Percentiles rank a stretch among this genome's conserved stretches.
phyloP scores from a whole-genome alignment of 2,113 vertebrate genomes.

The Silurus asotus region DNA sequence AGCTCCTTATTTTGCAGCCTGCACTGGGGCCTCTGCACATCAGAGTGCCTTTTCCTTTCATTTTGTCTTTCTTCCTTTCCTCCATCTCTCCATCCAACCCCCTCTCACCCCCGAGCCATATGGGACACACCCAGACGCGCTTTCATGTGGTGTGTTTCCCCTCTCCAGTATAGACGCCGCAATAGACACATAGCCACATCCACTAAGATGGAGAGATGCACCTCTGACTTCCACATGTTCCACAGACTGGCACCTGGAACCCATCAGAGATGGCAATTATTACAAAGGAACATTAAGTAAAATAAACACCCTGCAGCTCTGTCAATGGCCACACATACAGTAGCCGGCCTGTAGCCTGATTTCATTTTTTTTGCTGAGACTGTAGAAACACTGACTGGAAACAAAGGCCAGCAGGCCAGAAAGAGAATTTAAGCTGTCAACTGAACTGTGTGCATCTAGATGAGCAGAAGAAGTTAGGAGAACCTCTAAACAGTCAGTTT shows the following conservation, averaged over 20 bases:
- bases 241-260: conserved; percentile 25
- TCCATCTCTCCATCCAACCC: conserved; percentile 23
- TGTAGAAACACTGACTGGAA: not conserved
- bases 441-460: not conserved
- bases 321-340: not conserved
- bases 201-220: conserved; percentile 9
- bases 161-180: conserved; percentile 23
- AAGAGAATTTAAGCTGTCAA: conserved; percentile 10
- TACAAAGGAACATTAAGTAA: conserved; percentile 9
- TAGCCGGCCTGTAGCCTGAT: not conserved
- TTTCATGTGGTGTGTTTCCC: conserved; percentile 47
- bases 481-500: not conserved
- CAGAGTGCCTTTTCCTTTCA: conserved; percentile 26
- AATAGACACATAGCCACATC: conserved; percentile 11
- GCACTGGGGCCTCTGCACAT: conserved; percentile 27
- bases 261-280: conserved; percentile 36
- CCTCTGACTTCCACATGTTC: conserved; percentile 37
- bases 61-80: conserved; percentile 34
- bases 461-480: not conserved
- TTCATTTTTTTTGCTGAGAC: not conserved
- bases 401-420: not conserved
- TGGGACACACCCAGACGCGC: conserved; percentile 46
- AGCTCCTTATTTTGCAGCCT: conserved; percentile 30
- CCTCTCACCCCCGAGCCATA: conserved; percentile 40
- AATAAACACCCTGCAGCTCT: not conserved